These are phyloP conservation scores for Drosophila paranaensis DNA, from an alignment of 2,888 invertebrate species.

Conservation along the genomic window DNA sequence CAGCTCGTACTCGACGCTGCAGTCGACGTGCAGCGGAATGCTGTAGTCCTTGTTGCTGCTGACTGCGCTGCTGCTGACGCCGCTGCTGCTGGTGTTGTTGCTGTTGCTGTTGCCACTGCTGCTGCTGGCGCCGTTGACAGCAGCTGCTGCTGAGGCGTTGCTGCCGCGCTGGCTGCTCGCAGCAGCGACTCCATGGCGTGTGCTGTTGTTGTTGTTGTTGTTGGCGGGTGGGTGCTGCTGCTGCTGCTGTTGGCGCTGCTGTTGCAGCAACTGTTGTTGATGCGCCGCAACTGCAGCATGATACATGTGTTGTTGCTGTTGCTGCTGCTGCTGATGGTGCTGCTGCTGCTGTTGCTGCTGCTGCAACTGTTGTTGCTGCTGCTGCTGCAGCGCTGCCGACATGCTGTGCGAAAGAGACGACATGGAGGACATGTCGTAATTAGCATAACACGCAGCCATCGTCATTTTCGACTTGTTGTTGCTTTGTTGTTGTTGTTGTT, in stretches of 20 bases:
- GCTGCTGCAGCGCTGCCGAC: slow-evolving; percentile 73
- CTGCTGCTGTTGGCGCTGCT: slow-evolving; percentile 48
- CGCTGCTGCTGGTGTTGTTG: slow-evolving; percentile 67
- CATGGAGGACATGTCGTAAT: slow-evolving; percentile 83
- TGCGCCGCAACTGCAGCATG: slow-evolving; percentile 69
- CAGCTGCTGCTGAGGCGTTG: slow-evolving; percentile 70
- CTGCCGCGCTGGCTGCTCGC: slow-evolving; percentile 51
- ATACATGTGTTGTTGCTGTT: slow-evolving; percentile 66
- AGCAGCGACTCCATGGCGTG: slow-evolving; percentile 52
- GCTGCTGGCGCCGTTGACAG: slow-evolving; percentile 73
- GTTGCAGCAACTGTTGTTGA: slow-evolving; percentile 67
- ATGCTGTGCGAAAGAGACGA: slow-evolving; percentile 78
- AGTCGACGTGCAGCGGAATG: slow-evolving; percentile 94
- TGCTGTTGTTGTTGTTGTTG: slow-evolving; percentile 24
- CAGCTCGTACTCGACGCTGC: slow-evolving; percentile 96
- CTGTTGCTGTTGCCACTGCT: slow-evolving; percentile 80
- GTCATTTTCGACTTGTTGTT: slow-evolving; percentile 72
- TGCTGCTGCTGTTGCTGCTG: slow-evolving; percentile 56
- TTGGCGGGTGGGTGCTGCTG: slow-evolving; percentile 53
- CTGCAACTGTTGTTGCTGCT: slow-evolving; percentile 53
- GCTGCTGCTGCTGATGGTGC: slow-evolving; percentile 56
- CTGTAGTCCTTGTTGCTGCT: slow-evolving; percentile 90
- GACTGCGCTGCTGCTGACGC: slow-evolving; percentile 58
- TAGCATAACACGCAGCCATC: slow-evolving; percentile 85
- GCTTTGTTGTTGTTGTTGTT: slow-evolving; percentile 16